phyloP scores from a whole-genome alignment of 2,113 vertebrate genomes.

The Ascaphus truei region DNA sequence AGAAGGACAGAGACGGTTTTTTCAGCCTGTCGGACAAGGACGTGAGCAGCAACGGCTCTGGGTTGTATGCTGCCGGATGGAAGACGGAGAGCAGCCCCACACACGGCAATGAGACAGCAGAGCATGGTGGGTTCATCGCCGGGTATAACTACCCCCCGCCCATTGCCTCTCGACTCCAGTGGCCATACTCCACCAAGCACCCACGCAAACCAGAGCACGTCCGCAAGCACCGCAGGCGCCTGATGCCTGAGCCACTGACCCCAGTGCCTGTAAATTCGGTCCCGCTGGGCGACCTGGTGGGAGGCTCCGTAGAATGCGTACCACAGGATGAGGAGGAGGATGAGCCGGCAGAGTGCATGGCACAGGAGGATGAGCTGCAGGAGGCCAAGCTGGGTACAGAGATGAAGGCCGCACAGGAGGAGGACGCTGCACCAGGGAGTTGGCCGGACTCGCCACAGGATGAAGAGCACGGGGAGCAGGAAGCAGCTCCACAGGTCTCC shows the following conservation, averaged over 20 bases:
- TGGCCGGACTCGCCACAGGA: conserved; percentile 48
- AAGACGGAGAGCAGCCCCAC: conserved; percentile 54
- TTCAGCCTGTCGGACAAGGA: conserved; percentile 76
- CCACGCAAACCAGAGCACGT: conserved; percentile 47
- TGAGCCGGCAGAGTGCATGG: neutral
- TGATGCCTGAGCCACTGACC: conserved; percentile 51
- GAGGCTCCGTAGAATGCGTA: neutral
- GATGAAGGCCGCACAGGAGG: conserved; percentile 5
- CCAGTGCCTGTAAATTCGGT: conserved; percentile 26
- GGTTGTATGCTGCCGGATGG: conserved; percentile 55
- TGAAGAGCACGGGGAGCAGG: conserved; percentile 33
- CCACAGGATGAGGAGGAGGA: conserved; percentile 1
- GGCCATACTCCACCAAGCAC: conserved; percentile 41
- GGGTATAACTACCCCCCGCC: conserved; percentile 57
- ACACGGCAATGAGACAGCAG: conserved; percentile 42
- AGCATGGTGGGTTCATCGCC: conserved; percentile 43
- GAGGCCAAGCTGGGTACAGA: neutral
- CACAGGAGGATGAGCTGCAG: conserved; percentile 39
- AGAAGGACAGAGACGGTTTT: conserved; percentile 79
- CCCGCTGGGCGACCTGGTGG: conserved; percentile 39
- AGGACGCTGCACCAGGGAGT: conserved; percentile 39
- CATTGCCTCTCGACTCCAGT: conserved; percentile 40
- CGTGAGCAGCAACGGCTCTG: conserved; percentile 43
- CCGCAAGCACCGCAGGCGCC: conserved; percentile 50
- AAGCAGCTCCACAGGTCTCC: conserved; percentile 50